A percentile compares a stretch with the other conserved stretches of the same genome.
Conservation (phyloP, 2,113 vertebrate species). For the Hirundichthys speculiger region DNA sequence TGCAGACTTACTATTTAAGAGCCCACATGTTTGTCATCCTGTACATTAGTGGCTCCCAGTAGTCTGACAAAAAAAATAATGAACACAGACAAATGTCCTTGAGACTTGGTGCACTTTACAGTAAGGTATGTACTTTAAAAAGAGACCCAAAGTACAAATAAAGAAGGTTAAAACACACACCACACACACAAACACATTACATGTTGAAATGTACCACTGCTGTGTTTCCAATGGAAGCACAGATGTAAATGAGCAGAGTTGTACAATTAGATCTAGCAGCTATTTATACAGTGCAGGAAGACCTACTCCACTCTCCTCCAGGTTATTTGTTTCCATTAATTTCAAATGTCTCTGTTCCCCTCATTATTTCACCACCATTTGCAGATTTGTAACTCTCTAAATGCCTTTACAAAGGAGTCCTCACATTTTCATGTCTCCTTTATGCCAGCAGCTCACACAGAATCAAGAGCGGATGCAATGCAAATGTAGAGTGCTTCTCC, state of each 20-base stretch:
- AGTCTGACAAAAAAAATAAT: slow-evolving; percentile 29
- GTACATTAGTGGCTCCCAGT: slow-evolving; percentile 31
- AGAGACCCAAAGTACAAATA: neutral
- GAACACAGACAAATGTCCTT: slow-evolving; percentile 29
- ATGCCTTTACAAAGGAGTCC: too few species aligned
- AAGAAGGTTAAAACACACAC: too few species aligned
- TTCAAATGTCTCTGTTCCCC: slow-evolving; percentile 3
- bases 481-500: slow-evolving; percentile 31
- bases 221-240: too few species aligned
- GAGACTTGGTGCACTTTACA: slow-evolving; percentile 7
- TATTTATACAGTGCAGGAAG: slow-evolving; percentile 3
- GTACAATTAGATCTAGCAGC: slow-evolving; percentile 17
- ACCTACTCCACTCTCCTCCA: neutral
- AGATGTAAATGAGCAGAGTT: too few species aligned
- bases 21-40: slow-evolving; percentile 9
- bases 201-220: too few species aligned
- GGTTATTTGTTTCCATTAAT: slow-evolving; percentile 23
- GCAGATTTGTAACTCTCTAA: slow-evolving; percentile 2
- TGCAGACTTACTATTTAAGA: too few species aligned
- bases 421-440: slow-evolving; percentile 7
- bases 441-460: slow-evolving; percentile 23
- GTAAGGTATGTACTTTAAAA: neutral
- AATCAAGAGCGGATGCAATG: slow-evolving; percentile 35
- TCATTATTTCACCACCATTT: slow-evolving; percentile 14
- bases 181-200: too few species aligned